Conservation (phyloP, 2,888 invertebrate species). For the Meta bourneti region DNA sequence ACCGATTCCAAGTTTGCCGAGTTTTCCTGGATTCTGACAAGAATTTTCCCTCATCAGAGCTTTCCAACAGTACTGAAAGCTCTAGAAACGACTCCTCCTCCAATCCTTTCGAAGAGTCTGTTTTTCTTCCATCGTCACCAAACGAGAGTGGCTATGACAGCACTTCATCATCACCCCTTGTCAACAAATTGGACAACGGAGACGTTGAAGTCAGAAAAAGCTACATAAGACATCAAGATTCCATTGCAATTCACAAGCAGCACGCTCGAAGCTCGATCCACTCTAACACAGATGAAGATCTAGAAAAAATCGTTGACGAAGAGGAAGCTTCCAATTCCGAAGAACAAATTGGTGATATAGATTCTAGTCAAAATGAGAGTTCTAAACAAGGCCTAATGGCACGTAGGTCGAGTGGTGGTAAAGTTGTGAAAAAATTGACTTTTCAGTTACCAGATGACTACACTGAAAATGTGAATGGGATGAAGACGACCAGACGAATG, state of each 20-base stretch:
- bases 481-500: constrained; percentile 74
- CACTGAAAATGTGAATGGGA: background rate
- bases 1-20: constrained; percentile 65
- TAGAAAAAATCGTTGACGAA: background rate
- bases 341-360: background rate
- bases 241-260: constrained; percentile 65
- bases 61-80: background rate
- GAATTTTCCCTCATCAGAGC: constrained; percentile 2
- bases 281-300: constrained; percentile 1
- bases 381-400: constrained; percentile 7
- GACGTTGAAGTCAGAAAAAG: constrained; percentile 23
- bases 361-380: constrained; percentile 58
- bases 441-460: constrained; percentile 66
- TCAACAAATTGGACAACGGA: background rate
- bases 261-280: constrained; percentile 1
- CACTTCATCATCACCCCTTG: constrained; percentile 17
- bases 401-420: constrained; percentile 44
- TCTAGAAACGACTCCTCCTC: constrained; percentile 8
- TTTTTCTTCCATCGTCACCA: constrained; percentile 51
- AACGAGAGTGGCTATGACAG: constrained; percentile 63
- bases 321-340: background rate
- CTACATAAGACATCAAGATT: constrained; percentile 66
- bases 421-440: constrained; percentile 70
- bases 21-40: constrained; percentile 66
- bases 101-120: constrained; percentile 55